Evolutionary conservation across 2,113 vertebrate genomes (phyloP).

Genomic region (Etheostoma cragini): DNA sequence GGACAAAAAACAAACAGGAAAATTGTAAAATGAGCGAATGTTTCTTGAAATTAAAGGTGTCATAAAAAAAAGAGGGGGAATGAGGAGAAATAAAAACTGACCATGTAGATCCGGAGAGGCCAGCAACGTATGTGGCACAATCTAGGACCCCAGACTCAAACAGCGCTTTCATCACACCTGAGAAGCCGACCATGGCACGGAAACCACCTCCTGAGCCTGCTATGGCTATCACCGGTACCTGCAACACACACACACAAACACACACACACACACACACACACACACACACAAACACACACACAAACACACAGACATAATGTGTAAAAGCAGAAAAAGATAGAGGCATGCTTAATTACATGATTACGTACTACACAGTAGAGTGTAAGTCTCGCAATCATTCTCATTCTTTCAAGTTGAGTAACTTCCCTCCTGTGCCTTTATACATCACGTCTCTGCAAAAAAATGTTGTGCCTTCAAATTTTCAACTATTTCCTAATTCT

Average conservation of each 20-base stretch:
- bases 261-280: conserved; percentile 5
- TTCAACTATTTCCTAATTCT: conserved; percentile 44
- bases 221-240: conserved; percentile 96
- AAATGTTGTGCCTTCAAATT: conserved; percentile 20
- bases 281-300: conserved; percentile 7
- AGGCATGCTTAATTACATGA: conserved; percentile 9
- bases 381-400: conserved; percentile 8
- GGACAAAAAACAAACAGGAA: not conserved
- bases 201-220: conserved; percentile 97
- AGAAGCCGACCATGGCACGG: conserved; percentile 95
- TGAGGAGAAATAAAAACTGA: conserved; percentile 69
- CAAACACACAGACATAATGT: not conserved
- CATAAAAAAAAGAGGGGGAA: not conserved
- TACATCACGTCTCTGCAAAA: conserved; percentile 14
- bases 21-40: not conserved
- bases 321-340: not conserved
- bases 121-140: conserved; percentile 93
- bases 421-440: conserved; percentile 28
- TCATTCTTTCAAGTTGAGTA: conserved; percentile 44
- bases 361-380: not conserved
- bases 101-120: conserved; percentile 98
- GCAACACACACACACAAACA: conserved; percentile 41
- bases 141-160: conserved; percentile 95
- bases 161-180: conserved; percentile 97
- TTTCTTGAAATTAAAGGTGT: not conserved